Conservation (phyloP, 2,797 vertebrate genomes). For the Petrocephalus schoutedeni region DNA sequence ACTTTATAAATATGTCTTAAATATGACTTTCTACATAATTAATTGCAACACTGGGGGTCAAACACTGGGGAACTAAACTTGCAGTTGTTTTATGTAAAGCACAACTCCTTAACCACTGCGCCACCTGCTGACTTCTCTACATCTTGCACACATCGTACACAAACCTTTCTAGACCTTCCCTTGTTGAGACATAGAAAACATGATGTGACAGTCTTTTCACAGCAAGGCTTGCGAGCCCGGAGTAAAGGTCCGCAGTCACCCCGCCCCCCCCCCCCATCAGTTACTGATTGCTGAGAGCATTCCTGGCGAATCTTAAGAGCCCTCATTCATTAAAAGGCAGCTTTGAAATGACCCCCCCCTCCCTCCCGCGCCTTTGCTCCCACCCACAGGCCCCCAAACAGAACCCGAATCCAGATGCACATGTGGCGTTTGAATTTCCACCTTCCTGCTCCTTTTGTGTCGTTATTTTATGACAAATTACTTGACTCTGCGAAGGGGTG, state of each 20-base stretch:
- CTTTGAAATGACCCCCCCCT: neutral
- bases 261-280: neutral
- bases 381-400: neutral
- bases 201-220: neutral
- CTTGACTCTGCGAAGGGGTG: neutral
- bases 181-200: neutral
- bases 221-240: neutral
- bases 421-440: neutral
- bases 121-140: neutral
- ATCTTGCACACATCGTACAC: neutral
- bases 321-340: neutral
- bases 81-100: neutral
- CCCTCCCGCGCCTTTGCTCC: neutral
- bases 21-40: neutral
- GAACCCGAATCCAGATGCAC: neutral
- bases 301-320: neutral
- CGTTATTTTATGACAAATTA: slow-evolving; percentile 22
- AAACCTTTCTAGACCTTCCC: neutral
- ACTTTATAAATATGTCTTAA: neutral
- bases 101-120: neutral
- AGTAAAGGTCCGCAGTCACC: neutral
- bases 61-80: neutral
- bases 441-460: neutral
- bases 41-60: neutral
- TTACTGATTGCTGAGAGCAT: neutral